Conservation (phyloP, 2,797 vertebrate genomes). For the Hephaestus fuliginosus region DNA sequence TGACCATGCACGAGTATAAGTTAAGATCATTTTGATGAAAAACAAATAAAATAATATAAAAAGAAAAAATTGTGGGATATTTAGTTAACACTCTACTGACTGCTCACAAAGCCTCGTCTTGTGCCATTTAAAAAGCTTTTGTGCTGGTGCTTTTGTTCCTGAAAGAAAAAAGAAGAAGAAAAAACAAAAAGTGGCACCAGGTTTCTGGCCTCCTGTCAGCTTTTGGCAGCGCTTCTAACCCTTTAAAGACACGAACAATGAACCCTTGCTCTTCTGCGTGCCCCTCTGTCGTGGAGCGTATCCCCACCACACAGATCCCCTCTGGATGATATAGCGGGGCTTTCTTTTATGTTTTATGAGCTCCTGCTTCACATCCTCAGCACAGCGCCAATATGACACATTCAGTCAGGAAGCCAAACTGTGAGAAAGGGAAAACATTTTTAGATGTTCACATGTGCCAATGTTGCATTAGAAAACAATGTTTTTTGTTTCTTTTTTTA, state of each 20-base stretch:
- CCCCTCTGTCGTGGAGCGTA: conserved; percentile 32
- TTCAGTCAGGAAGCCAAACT: background rate
- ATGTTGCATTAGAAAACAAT: too few species aligned
- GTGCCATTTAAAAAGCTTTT: conserved; percentile 18
- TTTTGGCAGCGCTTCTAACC: conserved; percentile 39
- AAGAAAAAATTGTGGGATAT: conserved; percentile 14
- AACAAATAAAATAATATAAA: conserved; percentile 3
- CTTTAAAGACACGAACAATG: conserved; percentile 56
- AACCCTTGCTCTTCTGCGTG: conserved; percentile 39
- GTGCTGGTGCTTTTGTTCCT: conserved; percentile 24
- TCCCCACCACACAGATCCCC: conserved; percentile 37
- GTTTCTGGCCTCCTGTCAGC: conserved; percentile 51
- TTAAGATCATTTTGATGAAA: conserved; percentile 13
- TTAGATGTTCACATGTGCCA: background rate
- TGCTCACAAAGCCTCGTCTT: conserved; percentile 8
- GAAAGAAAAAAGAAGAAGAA: background rate
- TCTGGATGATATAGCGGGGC: conserved; percentile 15
- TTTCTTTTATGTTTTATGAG: conserved; percentile 20
- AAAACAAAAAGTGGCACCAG: background rate
- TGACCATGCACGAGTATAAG: background rate
- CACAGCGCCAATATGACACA: background rate
- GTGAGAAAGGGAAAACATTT: too few species aligned
- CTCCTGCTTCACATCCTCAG: conserved; percentile 19
- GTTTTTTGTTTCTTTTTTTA: background rate
- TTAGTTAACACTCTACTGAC: conserved; percentile 31